Base-by-base conservation (phyloP, 2,888 invertebrate species). In the Agrochola lychnidis region DNA sequence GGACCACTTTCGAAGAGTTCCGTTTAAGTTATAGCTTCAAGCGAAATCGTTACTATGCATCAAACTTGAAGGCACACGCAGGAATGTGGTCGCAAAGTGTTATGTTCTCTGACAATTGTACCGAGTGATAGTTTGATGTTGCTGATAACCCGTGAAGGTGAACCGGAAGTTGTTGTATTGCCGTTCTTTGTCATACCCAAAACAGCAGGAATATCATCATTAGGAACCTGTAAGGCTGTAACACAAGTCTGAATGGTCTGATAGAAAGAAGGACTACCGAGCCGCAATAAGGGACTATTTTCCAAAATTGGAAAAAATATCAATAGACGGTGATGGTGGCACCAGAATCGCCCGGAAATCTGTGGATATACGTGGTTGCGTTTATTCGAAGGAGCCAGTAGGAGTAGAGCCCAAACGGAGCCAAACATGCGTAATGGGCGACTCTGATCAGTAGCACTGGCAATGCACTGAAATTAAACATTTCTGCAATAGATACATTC, bases 31-130 rank as follows among this genome's bases (percentile, higher is more conserved):
- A 79, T 75, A 61, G 82, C 75, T 75, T 83, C 75, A 69, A 82
- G 80, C 63, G 74, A 82, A 79, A 75, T 83, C 71, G 75, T 83
- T 75, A 79, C 71, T 75, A 83, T 79, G 84, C 84, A 83, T 71
- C 84, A 79, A 83, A 79, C 74, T 82, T 73, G 62, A 83, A 79
- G 73, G 67, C 74, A 82, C 82, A 79, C 59, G 75, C 36, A 82
- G 82, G 82, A 82, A 82, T 82, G 83, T 73, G 74, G 79, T 68
- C 70, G 68, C 59, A 36, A 83, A 71, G 79, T 75, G 75, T 83
- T 83, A 74, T 69, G 74, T 79, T 82, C 83, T 63, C 70, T 63
- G 63, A 83, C 67, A 74, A 79, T 74, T 82, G 69, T 69, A 66
- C 64, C 40, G 36, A 67, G 63, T n/a, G 73, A 79, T 75, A 61